Conservation (phyloP, 2,797 vertebrate species). For the Aulostomus chinensis region DNA sequence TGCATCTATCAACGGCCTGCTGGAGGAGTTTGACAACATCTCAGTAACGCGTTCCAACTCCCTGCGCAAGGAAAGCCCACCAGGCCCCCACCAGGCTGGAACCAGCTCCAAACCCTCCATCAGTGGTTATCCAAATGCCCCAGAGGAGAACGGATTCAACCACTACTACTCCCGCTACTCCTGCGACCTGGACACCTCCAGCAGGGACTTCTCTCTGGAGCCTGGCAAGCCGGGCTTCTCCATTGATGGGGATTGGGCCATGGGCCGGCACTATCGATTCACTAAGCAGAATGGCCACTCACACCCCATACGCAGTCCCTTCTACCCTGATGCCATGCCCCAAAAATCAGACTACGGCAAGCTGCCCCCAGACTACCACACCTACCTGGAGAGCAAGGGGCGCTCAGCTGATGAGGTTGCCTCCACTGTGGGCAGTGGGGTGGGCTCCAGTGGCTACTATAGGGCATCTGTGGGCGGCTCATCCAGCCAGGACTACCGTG, state of each 20-base stretch:
- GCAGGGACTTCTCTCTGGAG: slow-evolving; percentile 83
- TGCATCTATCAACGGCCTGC: slow-evolving; percentile 92
- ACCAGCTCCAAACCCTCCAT: slow-evolving; percentile 79
- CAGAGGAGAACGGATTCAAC: slow-evolving; percentile 92
- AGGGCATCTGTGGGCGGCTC: slow-evolving; percentile 86
- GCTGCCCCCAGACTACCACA: slow-evolving; percentile 88
- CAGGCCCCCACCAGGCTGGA: slow-evolving; percentile 85
- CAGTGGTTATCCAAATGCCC: slow-evolving; percentile 69
- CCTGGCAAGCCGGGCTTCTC: slow-evolving; percentile 77
- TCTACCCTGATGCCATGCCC: slow-evolving; percentile 89
- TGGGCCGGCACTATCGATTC: slow-evolving; percentile 84
- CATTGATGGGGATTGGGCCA: slow-evolving; percentile 81
- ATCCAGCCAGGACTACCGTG: slow-evolving; percentile 90
- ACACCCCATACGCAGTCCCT: slow-evolving; percentile 83
- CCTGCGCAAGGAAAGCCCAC: slow-evolving; percentile 93
- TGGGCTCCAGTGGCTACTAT: slow-evolving; percentile 87
- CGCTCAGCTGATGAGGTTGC: slow-evolving; percentile 82
- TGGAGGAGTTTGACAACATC: slow-evolving; percentile 98
- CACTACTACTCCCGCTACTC: slow-evolving; percentile 92
- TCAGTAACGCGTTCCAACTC: slow-evolving; percentile 98
- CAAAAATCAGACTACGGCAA: slow-evolving; percentile 86
- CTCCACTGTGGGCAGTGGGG: slow-evolving; percentile 84
- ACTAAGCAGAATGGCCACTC: slow-evolving; percentile 91
- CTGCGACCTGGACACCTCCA: slow-evolving; percentile 88
- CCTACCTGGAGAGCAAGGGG: slow-evolving; percentile 89